phyloP scores from a whole-genome alignment of 2,113 vertebrate species.

The Hemiscyllium ocellatum region DNA sequence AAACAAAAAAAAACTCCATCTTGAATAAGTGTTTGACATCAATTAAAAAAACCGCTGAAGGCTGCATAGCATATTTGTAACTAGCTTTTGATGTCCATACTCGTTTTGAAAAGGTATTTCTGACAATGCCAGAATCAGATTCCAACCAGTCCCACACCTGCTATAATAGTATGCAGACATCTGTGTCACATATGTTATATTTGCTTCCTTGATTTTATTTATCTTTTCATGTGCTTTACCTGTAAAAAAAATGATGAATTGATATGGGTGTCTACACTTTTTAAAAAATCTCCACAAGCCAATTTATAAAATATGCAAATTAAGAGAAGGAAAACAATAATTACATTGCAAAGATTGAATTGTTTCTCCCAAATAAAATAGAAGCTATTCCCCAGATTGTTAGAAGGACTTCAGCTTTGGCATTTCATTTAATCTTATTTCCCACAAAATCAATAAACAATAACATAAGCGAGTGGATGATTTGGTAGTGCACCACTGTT shows the following conservation, averaged over 20 bases:
- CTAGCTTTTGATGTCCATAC: not conserved
- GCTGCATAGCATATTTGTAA: not conserved
- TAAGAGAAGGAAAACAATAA: not conserved
- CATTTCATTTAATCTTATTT: conserved; percentile 37
- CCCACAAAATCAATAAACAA: conserved; percentile 36
- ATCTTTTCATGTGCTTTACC: conserved; percentile 10
- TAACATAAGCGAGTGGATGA: not conserved
- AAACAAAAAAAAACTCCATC: not conserved
- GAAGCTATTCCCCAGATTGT: not conserved
- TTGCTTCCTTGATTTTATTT: not conserved
- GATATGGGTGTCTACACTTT: not conserved
- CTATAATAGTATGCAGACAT: not conserved
- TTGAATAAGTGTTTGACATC: not conserved
- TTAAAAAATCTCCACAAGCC: not conserved
- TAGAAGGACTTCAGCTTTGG: not conserved
- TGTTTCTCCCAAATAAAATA: not conserved
- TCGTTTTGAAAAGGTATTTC: not conserved
- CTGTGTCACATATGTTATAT: not conserved
- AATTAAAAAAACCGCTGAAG: not conserved
- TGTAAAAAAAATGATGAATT: conserved; percentile 22
- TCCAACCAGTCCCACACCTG: not conserved
- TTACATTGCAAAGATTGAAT: not conserved
- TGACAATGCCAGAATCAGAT: not conserved
- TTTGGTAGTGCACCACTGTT: not conserved
- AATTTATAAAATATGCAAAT: conserved; percentile 24